A percentile compares a stretch with the other conserved stretches of the same genome.
phyloP scores from a whole-genome alignment of 2,888 invertebrate genomes.

The Hydroisotoma schaefferi region DNA sequence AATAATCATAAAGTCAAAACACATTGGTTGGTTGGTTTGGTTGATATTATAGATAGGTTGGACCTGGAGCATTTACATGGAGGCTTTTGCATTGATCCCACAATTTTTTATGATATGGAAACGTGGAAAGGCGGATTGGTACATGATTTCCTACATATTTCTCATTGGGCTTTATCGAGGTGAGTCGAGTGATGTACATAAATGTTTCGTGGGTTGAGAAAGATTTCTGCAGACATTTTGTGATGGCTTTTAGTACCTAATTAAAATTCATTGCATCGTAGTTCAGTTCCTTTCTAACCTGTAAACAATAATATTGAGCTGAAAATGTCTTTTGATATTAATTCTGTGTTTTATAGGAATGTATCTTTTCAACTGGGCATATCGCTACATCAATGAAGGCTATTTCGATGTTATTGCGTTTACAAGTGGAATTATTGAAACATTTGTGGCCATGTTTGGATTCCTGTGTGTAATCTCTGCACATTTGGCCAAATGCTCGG shows the following conservation, averaged over 20 bases:
- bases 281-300: constrained; percentile 1
- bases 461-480: constrained; percentile 10
- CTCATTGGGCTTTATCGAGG: constrained; percentile 28
- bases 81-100: constrained; percentile 34
- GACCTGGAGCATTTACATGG: constrained; percentile 40
- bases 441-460: constrained; percentile 22
- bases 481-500: neutral
- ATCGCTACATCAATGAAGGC: constrained; percentile 26
- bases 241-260: no score
- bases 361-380: constrained; percentile 34
- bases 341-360: constrained; percentile 10
- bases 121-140: constrained; percentile 11
- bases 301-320: no score
- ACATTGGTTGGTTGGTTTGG: no score
- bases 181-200: no score
- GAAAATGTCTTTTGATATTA: no score
- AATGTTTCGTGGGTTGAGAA: no score
- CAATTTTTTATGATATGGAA: constrained; percentile 33
- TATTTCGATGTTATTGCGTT: constrained; percentile 24
- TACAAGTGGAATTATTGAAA: constrained; percentile 23
- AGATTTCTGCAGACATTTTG: no score
- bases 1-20: no score
- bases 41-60: constrained; percentile 22
- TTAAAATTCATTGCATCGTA: neutral
- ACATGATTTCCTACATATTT: constrained; percentile 19